Evolutionary conservation across 2,797 vertebrate species (phyloP), one percentile per base, ranked within the genome.

Genomic region (Myripristis jacobus): DNA sequence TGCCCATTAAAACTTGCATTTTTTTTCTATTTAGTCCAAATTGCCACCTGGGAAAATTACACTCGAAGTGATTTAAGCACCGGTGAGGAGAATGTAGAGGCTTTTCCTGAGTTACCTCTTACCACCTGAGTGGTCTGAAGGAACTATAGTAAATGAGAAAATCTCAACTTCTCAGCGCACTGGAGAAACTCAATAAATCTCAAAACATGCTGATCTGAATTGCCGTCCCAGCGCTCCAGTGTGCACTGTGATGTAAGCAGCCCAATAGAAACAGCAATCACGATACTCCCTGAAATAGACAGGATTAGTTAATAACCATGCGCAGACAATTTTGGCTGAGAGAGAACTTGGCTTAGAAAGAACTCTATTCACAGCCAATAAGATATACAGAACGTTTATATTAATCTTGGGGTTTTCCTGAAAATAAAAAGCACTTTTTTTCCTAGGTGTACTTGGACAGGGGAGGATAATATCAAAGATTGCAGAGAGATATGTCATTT

Each of bases 41-140:
- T 70, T 60, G 58, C 68, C 63, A 83, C 61, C 75, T 36, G 59
- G 70, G 78, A 82, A 81, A 78, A 86, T 85, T 29, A 77, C 73
- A 84, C 55, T 61, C 75, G 48, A 76, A 77, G 78, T 79, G 68
- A 82, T 87, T 82, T 67, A 80, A 83, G 77, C 68, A 61, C 24
- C 41, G 38, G 29, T 21, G 61, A 74, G 61, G 75, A 12, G 77
- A 73, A 55, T 27, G 77, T 16, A 59, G 63, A 41, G 58, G 59
- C 60, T 83, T 81, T 81, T 70, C 73, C 61, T 8, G 73, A 80
- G 71, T 84, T 88, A 60, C 67, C 56, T 67, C 73, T 84, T 51
- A 54, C 31, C 83, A 83, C 70, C 80, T 62, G 65, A 90, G 70
- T 75, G 67, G 60, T 75, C 76, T 36, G 44, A 61, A 82, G 60